Conservation (phyloP, 2,113 vertebrate genomes). For the Ondatra zibethicus region DNA sequence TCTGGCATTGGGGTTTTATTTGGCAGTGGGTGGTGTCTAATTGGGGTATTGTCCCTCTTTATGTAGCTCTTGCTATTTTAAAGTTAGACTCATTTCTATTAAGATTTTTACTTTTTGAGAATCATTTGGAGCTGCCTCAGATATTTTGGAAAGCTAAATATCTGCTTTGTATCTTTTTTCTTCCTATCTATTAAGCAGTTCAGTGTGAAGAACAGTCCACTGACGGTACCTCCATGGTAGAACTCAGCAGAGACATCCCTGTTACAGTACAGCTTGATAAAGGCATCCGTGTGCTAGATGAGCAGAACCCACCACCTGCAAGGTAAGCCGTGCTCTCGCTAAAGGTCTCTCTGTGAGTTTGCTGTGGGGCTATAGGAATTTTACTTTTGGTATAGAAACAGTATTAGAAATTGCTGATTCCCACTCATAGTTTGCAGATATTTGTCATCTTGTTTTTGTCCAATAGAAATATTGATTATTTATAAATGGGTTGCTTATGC, state of each 20-base stretch:
- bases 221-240: constrained; percentile 48
- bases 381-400: constrained; percentile 21
- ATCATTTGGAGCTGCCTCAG: neutral
- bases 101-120: constrained; percentile 51
- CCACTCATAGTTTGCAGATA: neutral
- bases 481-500: constrained; percentile 1
- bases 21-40: neutral
- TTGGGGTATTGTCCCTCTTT: neutral
- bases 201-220: constrained; percentile 52
- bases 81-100: constrained; percentile 44
- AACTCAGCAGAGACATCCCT: constrained; percentile 30
- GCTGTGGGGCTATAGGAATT: neutral
- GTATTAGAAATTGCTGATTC: constrained; percentile 49
- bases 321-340: constrained; percentile 75
- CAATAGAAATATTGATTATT: neutral
- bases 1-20: neutral
- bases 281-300: constrained; percentile 37
- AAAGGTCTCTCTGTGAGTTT: neutral
- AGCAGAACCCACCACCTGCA: constrained; percentile 20
- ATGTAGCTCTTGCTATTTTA: constrained; percentile 5
- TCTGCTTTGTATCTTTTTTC: constrained; percentile 28
- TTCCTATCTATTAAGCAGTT: constrained; percentile 41
- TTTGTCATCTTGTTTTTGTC: neutral
- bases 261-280: neutral
- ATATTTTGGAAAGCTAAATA: constrained; percentile 47